Evolutionary conservation across 2,113 vertebrate genomes (phyloP), one percentile per base, ranked within the genome.

Genomic region (Mustelus asterias): DNA sequence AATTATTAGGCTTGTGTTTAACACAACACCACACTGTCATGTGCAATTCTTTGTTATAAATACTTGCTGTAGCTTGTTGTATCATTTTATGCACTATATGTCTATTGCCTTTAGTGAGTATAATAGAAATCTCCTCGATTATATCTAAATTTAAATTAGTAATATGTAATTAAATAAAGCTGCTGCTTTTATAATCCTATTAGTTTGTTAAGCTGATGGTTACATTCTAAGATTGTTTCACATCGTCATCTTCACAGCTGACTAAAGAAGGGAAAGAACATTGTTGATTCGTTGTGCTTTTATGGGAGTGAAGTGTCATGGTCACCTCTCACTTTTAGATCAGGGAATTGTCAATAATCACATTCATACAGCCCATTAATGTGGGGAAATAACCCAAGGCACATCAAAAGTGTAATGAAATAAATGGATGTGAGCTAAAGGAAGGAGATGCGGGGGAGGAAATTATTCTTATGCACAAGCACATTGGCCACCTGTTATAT

Each of bases 91-190:
- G 18, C 48, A 89, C 44, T 37, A 93, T 29, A 65, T 65, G 90
- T 93, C 90, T 93, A 60, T 93, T 37, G 63, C 29, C 29, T 65
- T 93, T 93, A 93, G 33, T 9, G 58, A 67, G 54, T 10, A 93
- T n/a, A 37, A 65, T 93, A 65, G 58, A 65, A 60, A 93, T 65
- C 60, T 60, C 90, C n/a, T 93, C 11, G 3, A 65, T 93, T 93
- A 65, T 93, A 93, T n/a, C 63, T 93, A 93, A 93, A 93, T 65
- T 93, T 60, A 93, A 65, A 93, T 65, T 93, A 93, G 24, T 65
- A 93, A 65, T 60, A 93, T 93, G 58, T 93, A 93, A 93, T 65
- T 93, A 93, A 93, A 37, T 37, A 89, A 58, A 48, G 48, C 86
- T 89, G 86, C 26, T 14, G 41, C 86, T 48, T 58, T 58, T 89